Percentiles rank a stretch among this genome's conserved stretches.
These are phyloP conservation scores for Coelinius sp. DNA, from an alignment of 2,888 invertebrate genomes.

Conservation along the genomic window DNA sequence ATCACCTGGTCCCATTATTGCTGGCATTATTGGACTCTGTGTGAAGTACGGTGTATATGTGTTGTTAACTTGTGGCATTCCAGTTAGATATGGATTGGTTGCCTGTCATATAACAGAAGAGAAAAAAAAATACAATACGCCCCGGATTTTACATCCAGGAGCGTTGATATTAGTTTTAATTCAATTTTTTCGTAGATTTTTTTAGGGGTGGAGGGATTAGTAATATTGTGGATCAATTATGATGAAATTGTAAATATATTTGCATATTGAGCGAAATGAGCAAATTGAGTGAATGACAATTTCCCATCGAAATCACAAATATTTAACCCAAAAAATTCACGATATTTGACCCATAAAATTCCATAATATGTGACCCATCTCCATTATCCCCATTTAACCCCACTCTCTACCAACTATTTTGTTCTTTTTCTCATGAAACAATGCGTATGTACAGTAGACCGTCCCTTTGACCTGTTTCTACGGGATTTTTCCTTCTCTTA, in stretches of 20 bases:
- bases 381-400: not conserved
- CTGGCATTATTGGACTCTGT: conserved; percentile 89
- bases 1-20: conserved; percentile 88
- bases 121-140: conserved; percentile 48
- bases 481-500: not conserved
- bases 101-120: conserved; percentile 74
- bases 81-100: conserved; percentile 92
- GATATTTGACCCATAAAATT: too few species aligned
- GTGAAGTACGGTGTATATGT: conserved; percentile 94
- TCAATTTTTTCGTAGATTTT: conserved; percentile 35
- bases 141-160: conserved; percentile 59
- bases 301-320: too few species aligned
- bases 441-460: conserved; percentile 7
- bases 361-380: too few species aligned
- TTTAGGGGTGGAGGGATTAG: too few species aligned
- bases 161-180: conserved; percentile 51
- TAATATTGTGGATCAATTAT: too few species aligned
- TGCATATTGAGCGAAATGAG: too few species aligned
- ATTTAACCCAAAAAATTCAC: too few species aligned
- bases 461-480: conserved; percentile 21
- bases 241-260: too few species aligned
- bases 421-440: not conserved
- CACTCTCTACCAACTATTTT: not conserved
- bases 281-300: too few species aligned
- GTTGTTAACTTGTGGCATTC: conserved; percentile 90